Evolutionary conservation across 2,797 vertebrate genomes (phyloP), one percentile per base, ranked within the genome.

Genomic region (Pangasius djambal): DNA sequence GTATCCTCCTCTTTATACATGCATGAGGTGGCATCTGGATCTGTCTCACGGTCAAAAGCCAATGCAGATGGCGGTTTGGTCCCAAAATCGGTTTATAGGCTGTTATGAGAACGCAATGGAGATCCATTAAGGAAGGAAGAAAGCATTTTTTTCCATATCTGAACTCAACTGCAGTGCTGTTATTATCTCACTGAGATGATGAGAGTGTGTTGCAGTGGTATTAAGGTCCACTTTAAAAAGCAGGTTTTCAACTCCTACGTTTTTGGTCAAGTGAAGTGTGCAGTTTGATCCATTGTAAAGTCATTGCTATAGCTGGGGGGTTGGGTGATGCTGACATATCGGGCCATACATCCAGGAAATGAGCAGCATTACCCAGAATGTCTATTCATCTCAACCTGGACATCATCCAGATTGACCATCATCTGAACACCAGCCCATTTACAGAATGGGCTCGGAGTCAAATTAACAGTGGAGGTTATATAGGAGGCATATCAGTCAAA

Each of bases 351-450:
- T 59, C 52, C 84, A 59, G 75, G 52, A 89, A 72, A 83, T 44
- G 52, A 89, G 85, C 61, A 79, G 78, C 87, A 89, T 89, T 88
- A 89, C 82, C 87, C 89, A 88, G 81, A 63, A 89, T 85, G 81
- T 63, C 90, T 87, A 87, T 77, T 28, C 81, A 83, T 89, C 86
- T 86, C 22, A 25, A 82, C 3, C 82, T 92, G 91, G 91, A 92
- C 25, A 16, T 84, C n/a, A 4, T 91, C 90, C 89, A 91, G 88
- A 79, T 67, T 83, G 83, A 82, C 85, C 90, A 82, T 90, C 91
- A 72, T 84, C 87, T 78, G 77, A 91, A 83, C 87, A 74, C 65
- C 63, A 83, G 69, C 82, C 78, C n/a, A 83, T 86, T 92, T 87
- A 87, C 74, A 78, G 83, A 87, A 89, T 52, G 63, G 78, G 63